Evolutionary conservation across 1,140 invertebrate species (phyloP).

Genomic region (Vanessa atalanta): DNA sequence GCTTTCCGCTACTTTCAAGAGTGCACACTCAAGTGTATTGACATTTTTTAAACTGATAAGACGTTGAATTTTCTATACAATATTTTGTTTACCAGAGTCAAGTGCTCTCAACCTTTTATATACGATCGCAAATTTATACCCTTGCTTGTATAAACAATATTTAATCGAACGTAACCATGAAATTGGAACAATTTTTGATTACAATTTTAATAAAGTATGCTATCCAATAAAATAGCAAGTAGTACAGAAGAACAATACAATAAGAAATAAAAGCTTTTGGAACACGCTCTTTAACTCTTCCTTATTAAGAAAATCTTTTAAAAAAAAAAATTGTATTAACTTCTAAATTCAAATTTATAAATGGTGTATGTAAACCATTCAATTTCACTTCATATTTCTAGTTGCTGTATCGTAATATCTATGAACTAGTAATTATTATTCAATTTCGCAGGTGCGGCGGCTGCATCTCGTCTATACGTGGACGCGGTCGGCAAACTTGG

Average conservation of each 20-base stretch:
- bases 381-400: not conserved
- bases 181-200: slow-evolving; percentile 1
- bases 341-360: not conserved
- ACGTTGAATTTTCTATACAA: slow-evolving; percentile 17
- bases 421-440: slow-evolving; percentile 17
- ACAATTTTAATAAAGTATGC: not conserved
- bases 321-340: no score
- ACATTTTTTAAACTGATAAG: slow-evolving; percentile 23
- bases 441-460: slow-evolving; percentile 86
- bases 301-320: no score
- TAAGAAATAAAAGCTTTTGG: not conserved
- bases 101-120: slow-evolving; percentile 6
- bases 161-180: not conserved
- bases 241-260: not conserved
- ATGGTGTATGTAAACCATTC: not conserved
- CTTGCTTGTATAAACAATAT: not conserved
- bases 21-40: slow-evolving; percentile 29
- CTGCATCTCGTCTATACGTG: slow-evolving; percentile 91
- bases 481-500: slow-evolving; percentile 93
- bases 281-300: no score
- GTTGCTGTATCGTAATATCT: slow-evolving; percentile 1
- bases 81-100: slow-evolving; percentile 4
- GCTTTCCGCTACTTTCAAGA: slow-evolving; percentile 31
- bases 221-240: not conserved
- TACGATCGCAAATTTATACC: slow-evolving; percentile 3